Evolutionary conservation across 2,888 invertebrate genomes (phyloP).

Genomic region (Caenorhabditis parvicauda): DNA sequence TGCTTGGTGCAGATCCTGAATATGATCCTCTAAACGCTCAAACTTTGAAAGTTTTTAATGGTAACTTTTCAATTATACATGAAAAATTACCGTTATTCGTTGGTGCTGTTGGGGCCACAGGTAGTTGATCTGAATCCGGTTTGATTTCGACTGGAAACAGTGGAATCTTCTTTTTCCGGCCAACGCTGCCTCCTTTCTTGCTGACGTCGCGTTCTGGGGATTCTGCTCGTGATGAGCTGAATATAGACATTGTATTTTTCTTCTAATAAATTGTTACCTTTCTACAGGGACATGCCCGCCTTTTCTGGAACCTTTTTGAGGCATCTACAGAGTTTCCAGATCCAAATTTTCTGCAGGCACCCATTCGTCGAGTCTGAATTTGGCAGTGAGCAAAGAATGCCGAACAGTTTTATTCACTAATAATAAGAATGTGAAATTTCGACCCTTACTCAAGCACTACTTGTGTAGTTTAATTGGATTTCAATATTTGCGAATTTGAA

Average conservation of each 20-base stretch:
- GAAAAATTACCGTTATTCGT: not conserved
- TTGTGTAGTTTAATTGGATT: too few relatives aligned
- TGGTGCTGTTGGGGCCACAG: not conserved
- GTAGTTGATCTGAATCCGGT: constrained; percentile 26
- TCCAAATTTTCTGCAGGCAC: constrained; percentile 89
- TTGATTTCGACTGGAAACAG: constrained; percentile 21
- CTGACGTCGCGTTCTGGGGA: too few relatives aligned
- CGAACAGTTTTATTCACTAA: too few relatives aligned
- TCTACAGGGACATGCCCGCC: constrained; percentile 19
- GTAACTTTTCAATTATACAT: not conserved
- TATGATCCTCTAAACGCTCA: not conserved
- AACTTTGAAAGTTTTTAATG: not conserved
- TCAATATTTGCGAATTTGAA: too few relatives aligned
- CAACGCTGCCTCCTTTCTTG: too few relatives aligned
- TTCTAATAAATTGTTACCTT: constrained; percentile 12
- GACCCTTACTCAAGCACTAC: not conserved
- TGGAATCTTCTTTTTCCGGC: constrained; percentile 22
- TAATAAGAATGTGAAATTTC: not conserved
- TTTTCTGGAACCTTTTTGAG: constrained; percentile 67
- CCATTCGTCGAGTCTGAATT: constrained; percentile 88
- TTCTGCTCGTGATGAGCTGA: not conserved
- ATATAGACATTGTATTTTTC: not conserved
- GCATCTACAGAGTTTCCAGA: constrained; percentile 86
- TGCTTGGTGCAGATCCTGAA: constrained; percentile 38
- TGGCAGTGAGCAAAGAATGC: too few relatives aligned